Base-by-base conservation (phyloP, 2,113 vertebrate species). In the Columba janthina region DNA sequence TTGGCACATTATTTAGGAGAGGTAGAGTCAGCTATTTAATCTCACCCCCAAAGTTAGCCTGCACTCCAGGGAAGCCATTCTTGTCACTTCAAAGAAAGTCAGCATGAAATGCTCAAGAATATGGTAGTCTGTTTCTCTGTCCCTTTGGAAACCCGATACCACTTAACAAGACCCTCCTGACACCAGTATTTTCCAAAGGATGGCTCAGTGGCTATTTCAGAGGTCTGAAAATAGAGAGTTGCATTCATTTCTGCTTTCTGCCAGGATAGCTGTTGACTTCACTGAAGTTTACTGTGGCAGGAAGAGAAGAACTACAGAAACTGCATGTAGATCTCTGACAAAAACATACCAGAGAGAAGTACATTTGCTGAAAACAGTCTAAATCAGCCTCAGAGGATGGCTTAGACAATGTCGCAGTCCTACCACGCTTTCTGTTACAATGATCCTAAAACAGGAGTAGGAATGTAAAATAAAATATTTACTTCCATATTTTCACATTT, bases 221-320 rank as follows among this genome's bases (percentile, higher is more conserved):
- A 89, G 40, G n/a, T 76, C 83, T 91, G 77, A 89, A 92, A 92
- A 85, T 54, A 90, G 48, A 56, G 42, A 88, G 14, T n/a, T 44
- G 82, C 46, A 78, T 75, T 94, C 62, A 62, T 70, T 92, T 93
- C 75, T 90, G 4, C 61, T 93, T 80, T 75, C n/a, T 86, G 36
- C 65, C 73, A 69, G 65, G 70, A 42, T 67, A 88, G 57, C 44
- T 94, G 29, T 78, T 84, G 79, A 84, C 75, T 92, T 88, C 38
- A 57, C 28, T 90, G 3, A 90, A 75, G 57, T 96, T 89, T 85
- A 64, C 57, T 81, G 83, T 67, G 40, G 36, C 22, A 72, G 36
- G 76, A 95, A 90, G n/a, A 88, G 40, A 81, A 72, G 75, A 82
- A 87, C 31, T 24, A 71, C 73, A 26, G 28, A 82, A 80, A 82